Evolutionary conservation across 2,797 vertebrate genomes (phyloP), one percentile per base, ranked within the genome.

Genomic region (Tauraco hartlaubi): DNA sequence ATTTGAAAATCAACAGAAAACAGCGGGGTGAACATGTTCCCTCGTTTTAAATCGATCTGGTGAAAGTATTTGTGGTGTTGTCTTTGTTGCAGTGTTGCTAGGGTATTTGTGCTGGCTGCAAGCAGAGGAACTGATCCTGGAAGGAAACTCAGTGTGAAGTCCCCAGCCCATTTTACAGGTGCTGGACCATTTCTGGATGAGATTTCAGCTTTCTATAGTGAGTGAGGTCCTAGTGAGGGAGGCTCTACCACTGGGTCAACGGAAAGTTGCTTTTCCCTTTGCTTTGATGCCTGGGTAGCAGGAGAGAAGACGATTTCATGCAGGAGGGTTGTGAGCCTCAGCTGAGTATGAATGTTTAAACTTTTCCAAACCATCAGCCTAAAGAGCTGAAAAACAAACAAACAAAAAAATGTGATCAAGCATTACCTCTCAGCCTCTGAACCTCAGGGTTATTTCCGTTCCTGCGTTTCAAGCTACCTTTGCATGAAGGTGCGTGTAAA

Each of bases 1-100:
- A 25, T 85, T 43, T 63, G 86, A 93, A 96, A 93, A 79, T 68
- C 85, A 63, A 73, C 77, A 85, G 71, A 83, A 92, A 88, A n/a
- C 88, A 89, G 64, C 74, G 76, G 85, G 64, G 55, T 79, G 59
- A 90, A 20, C 21, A 21, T 77, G 56, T 92, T 93, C 41, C 82
- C 88, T 67, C 29, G 29, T 88, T 94, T 96, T 67, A 84, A 94
- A 95, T 81, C 90, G 85, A 90, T 79, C 88, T 94, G 67, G 90
- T 86, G 76, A 84, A 94, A 92, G 52, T 95, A 82, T 88, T 96
- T 92, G 66, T 92, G 71, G 37, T 31, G 19, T 59, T 84, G 39
- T 81, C 61, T 95, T 90, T 69, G 62, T 90, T 84, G 67, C 74
- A 82, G 62, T 63, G 51, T 72, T 88, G 89, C 62, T 84, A 43